Percentiles rank a stretch among this genome's conserved stretches.
Evolutionary conservation across 2,888 invertebrate species (phyloP).

Genomic region (Heteromurus nitidus): DNA sequence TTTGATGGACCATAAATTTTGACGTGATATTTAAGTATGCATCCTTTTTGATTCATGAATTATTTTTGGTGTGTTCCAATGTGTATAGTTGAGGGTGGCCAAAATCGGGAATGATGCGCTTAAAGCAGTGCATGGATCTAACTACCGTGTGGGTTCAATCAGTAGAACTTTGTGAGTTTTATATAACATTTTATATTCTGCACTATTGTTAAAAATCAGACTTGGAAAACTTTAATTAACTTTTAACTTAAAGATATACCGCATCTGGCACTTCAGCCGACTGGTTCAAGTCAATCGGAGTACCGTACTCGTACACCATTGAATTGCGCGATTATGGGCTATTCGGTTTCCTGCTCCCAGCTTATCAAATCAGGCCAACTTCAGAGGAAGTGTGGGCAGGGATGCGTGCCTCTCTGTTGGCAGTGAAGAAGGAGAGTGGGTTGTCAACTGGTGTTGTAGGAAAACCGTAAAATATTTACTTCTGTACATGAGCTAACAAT

Average conservation of each 20-base stretch:
- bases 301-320: slow-evolving; percentile 50
- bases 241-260: slow-evolving; percentile 41
- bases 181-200: no score
- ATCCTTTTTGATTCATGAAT: no score
- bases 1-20: neutral
- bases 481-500: no score
- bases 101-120: slow-evolving; percentile 55
- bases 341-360: slow-evolving; percentile 58
- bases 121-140: slow-evolving; percentile 52
- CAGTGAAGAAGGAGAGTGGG: no score
- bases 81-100: slow-evolving; percentile 55
- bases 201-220: no score
- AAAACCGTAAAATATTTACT: no score
- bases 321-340: slow-evolving; percentile 50
- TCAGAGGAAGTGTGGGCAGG: slow-evolving; percentile 60
- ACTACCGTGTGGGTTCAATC: slow-evolving; percentile 49
- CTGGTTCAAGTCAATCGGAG: slow-evolving; percentile 57
- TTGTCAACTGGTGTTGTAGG: no score
- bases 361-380: slow-evolving; percentile 58
- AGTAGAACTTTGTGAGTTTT: slow-evolving; percentile 51
- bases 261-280: slow-evolving; percentile 44
- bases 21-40: no score
- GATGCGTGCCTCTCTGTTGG: slow-evolving; percentile 42
- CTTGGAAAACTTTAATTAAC: no score
- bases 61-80: neutral